phyloP scores from a whole-genome alignment of 1,140 invertebrate genomes.

The Cryptotermes secundus region DNA sequence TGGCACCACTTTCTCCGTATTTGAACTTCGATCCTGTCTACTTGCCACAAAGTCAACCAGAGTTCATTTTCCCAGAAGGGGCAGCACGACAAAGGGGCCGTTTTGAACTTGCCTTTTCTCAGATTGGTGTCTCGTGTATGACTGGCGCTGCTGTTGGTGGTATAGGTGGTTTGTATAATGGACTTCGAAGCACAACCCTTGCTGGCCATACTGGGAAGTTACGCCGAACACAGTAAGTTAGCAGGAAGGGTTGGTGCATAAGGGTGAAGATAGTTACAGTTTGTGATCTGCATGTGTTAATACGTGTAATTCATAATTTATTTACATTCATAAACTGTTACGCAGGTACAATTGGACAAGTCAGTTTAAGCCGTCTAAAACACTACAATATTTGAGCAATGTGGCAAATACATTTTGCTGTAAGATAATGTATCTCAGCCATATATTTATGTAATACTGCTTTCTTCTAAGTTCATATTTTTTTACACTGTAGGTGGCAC shows the following conservation, averaged over 20 bases:
- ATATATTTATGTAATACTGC: too few species aligned
- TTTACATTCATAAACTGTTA: too few species aligned
- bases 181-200: constrained; percentile 77
- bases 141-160: constrained; percentile 82
- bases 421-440: too few species aligned
- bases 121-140: constrained; percentile 88
- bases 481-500: too few species aligned
- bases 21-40: constrained; percentile 88
- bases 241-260: background rate
- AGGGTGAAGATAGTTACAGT: too few species aligned
- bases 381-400: too few species aligned
- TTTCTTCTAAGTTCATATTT: too few species aligned
- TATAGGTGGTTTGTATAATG: constrained; percentile 79
- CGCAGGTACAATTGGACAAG: too few species aligned
- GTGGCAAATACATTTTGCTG: too few species aligned
- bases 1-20: constrained; percentile 77
- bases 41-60: constrained; percentile 77
- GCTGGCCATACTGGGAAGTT: constrained; percentile 85
- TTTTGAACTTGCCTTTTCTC: constrained; percentile 88
- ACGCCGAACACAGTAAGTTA: constrained; percentile 81
- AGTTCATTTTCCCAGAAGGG: constrained; percentile 92
- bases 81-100: constrained; percentile 75
- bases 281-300: too few species aligned
- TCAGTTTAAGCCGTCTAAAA: too few species aligned
- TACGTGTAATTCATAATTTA: too few species aligned